Conservation (phyloP, 2,888 invertebrate genomes). For the Alcis repandata region DNA sequence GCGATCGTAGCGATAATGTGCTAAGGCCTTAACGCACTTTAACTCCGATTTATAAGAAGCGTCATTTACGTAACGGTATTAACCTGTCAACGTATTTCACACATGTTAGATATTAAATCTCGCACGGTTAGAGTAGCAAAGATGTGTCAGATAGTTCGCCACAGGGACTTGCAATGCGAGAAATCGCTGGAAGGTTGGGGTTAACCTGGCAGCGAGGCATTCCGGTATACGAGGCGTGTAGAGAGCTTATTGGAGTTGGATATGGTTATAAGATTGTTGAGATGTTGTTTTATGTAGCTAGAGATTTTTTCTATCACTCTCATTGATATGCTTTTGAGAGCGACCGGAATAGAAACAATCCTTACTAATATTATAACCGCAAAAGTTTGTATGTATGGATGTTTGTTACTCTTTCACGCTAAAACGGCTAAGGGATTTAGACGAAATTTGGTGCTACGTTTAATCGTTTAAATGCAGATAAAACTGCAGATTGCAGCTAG, state of each 20-base stretch:
- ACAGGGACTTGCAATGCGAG: constrained; percentile 33
- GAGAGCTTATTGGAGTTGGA: background rate
- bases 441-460: too few species aligned
- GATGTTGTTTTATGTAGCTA: background rate
- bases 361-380: too few species aligned
- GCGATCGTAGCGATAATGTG: background rate
- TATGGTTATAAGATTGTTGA: background rate
- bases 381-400: too few species aligned
- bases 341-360: too few species aligned
- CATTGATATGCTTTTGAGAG: too few species aligned
- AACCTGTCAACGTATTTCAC: constrained; percentile 46
- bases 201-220: constrained; percentile 26
- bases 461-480: too few species aligned
- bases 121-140: constrained; percentile 49
- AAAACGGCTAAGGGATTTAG: too few species aligned
- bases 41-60: constrained; percentile 12
- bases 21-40: background rate
- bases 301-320: too few species aligned
- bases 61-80: constrained; percentile 18
- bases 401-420: too few species aligned
- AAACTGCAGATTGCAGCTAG: too few species aligned
- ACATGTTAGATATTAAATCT: constrained; percentile 54
- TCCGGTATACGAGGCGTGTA: constrained; percentile 1
- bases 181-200: constrained; percentile 31
- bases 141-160: constrained; percentile 44